Evolutionary conservation across 2,797 vertebrate genomes (phyloP), one percentile per base, ranked within the genome.

Genomic region (Thripadectes ignobilis): DNA sequence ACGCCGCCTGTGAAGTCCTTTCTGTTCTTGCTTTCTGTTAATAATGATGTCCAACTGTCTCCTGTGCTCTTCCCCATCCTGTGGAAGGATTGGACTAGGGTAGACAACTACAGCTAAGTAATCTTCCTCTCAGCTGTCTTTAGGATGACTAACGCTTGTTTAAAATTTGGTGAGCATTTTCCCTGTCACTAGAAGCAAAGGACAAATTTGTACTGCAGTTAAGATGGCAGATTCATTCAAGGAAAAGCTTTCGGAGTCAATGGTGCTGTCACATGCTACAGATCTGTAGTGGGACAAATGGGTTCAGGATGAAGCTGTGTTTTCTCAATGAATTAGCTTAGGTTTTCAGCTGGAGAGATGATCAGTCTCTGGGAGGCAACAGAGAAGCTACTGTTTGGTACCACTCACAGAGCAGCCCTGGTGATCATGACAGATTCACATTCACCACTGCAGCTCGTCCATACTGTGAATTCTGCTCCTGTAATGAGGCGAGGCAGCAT

Each of bases 351-450:
- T 65, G 92, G 21, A 54, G 69, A 24, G 49, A 17, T 14, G 61
- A 9, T 27, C 14, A 1, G 14, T 41, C 38, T 80, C 66, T 61
- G 46, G 49, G 66, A 81, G 49, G 32, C 62, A 45, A 45, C 67
- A 65, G 84, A 82, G 78, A 46, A 75, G 49, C 77, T 65, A 0
- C 84, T 89, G 69, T 68, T 54, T 43, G 74, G 23, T 45, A 1
- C 45, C 41, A 1, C 58, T 88, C 61, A 12, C 80, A 74, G 8
- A 71, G 80, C 73, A 61, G 52, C 58, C 45, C 61, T 63, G 71
- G 20, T 0, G 2, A 0, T 23, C 1, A 0, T 7, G 30, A 30
- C 11, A 46, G 48, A 12, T 36, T 45, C 38, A 1, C 34, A 3
- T 13, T 19, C 36, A 52, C 51, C 14, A 0, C 52, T 36, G 59